Base-by-base conservation (phyloP, 2,113 vertebrate species). In the Clarias gariepinus region DNA sequence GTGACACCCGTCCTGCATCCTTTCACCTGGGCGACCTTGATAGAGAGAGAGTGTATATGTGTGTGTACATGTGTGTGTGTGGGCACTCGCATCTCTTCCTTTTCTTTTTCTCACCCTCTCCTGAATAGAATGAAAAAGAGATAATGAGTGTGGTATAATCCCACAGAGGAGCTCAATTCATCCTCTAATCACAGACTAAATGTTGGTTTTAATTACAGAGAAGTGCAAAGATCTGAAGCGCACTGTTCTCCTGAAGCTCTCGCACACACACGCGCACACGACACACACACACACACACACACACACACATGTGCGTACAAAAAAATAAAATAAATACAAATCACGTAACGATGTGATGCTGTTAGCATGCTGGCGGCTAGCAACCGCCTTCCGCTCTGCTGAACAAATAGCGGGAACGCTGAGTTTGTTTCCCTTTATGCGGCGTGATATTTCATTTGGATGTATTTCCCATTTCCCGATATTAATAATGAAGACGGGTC, bases 401-500 rank as follows among this genome's bases (percentile, higher is more conserved):
- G 19, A 85, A 52, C 77, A 47, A 69, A 71, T 18, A 85, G 13
- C 53, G 19, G 13, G 74, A 52, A 12, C 1, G 57, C 36, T 8
- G 53, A 23, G 79, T 57, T 52, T 5, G 69, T 73, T 82, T 77
- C 71, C 71, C 58, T 73, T 76, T 55, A 57, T 30, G 53, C 55
- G 12, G 25, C 28, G 55, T 93, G 83, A 85, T 88, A 92, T 92
- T 93, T 91, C 58, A 80, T 89, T 85, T 89, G 84, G 91, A 93
- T 90, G 91, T 91, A 90, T 91, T 78, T 86, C 92, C 91, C 89
- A 93, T 93, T 94, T 94, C 91, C 92, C 92, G 92, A 93, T 94
- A 93, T 95, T 94, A 95, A 94, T 95, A 95, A 95, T 94, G 92
- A 94, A 94, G 92, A 94, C 91, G 89, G 92, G 91, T 81, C 81